Conservation (phyloP, 2,888 invertebrate species). For the Epicampocera succincta region DNA sequence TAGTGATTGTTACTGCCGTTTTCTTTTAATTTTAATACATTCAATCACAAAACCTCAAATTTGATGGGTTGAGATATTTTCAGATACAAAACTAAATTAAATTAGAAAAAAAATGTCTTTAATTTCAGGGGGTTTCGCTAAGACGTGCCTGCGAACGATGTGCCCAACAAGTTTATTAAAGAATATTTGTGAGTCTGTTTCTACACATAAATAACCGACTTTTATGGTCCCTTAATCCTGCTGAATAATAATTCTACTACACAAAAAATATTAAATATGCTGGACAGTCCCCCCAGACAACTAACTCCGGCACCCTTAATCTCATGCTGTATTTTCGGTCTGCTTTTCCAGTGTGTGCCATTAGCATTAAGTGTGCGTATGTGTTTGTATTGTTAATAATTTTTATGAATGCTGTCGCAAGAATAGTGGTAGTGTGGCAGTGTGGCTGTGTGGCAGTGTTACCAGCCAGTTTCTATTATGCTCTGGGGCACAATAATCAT, state of each 20-base stretch:
- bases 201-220: slow-evolving; percentile 40
- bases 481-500: slow-evolving; percentile 54
- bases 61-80: too few species aligned
- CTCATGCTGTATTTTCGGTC: neutral
- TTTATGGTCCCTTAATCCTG: slow-evolving; percentile 54
- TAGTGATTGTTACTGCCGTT: too few species aligned
- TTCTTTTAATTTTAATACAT: too few species aligned
- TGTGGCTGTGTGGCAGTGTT: neutral
- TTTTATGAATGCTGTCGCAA: slow-evolving; percentile 27
- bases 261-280: slow-evolving; percentile 51
- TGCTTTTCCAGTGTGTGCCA: neutral
- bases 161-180: slow-evolving; percentile 35
- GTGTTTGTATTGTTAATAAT: slow-evolving; percentile 35
- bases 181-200: slow-evolving; percentile 4
- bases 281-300: neutral
- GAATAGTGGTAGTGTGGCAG: too few species aligned
- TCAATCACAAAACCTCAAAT: too few species aligned
- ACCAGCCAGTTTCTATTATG: slow-evolving; percentile 20
- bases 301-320: neutral
- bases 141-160: neutral
- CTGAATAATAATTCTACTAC: slow-evolving; percentile 20
- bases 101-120: too few species aligned
- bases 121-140: neutral
- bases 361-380: neutral
- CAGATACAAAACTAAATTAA: too few species aligned